Evolutionary conservation across 2,888 invertebrate genomes (phyloP), one percentile per base, ranked within the genome.

Genomic region (Ochropleura plecta): DNA sequence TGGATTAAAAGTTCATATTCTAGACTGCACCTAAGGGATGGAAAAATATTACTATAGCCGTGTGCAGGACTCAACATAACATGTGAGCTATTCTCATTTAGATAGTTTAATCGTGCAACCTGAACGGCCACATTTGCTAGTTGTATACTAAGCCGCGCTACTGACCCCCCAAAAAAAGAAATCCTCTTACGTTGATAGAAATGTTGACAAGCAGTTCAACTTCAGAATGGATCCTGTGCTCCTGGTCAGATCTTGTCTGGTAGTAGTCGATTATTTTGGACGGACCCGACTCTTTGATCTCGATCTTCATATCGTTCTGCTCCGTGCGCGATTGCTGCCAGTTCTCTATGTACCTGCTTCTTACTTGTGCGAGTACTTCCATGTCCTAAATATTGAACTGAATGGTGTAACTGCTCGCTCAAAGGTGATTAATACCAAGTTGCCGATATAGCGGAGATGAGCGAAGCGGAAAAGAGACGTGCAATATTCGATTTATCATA

Each of bases 281-380:
- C 8, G 91, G 90, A 0, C 72, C 74, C 0, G 76, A 42, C 81
- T 96, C 95, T 8, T 71, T 84, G 30, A 92, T 88, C 3, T 69
- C 57, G 48, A 95, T 95, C 0, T 73, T 78, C 57, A 91, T 90
- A 0, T 76, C 8, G 62, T 95, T 91, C 73, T 96, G 96, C 72
- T 96, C 96, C 0, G 92, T 88, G 12, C 96, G 94, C 3, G 95
- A 92, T 5, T 73, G 76, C 78, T 96, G 92, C 96, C 96, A 96
- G 72, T 91, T 91, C 0, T 84, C 89, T 0, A 93, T 87, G 80
- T 94, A 96, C 18, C 96, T 92, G 70, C 88, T 88, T 20, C 90
- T 89, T 40, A 89, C 91, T 81, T 93, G 92, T 0, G 83, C 66
- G 30, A 87, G 73, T 49, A 90, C 49, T 60, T 85, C 67, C n/a